Conservation (phyloP, 2,888 invertebrate species). For the Achlya flavicornis region DNA sequence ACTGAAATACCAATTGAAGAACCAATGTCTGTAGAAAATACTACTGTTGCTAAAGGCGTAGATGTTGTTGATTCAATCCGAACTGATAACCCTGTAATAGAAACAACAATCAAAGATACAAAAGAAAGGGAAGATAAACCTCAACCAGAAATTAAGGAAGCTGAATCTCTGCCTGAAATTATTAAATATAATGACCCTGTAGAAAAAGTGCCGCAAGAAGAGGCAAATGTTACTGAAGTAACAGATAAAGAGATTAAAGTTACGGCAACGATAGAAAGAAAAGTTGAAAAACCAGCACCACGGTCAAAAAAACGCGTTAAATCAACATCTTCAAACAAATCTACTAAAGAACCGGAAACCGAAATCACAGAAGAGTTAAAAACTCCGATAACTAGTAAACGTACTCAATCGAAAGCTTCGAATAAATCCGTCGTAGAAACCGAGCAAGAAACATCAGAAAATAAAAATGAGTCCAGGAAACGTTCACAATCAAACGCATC, state of each 20-base stretch:
- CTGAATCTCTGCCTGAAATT: no score
- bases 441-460: conserved; percentile 53
- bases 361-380: conserved; percentile 41
- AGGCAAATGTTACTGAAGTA: conserved; percentile 20
- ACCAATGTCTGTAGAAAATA: conserved; percentile 7
- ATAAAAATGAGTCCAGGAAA: conserved; percentile 15
- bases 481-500: neutral
- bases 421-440: conserved; percentile 45
- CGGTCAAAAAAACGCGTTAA: conserved; percentile 29
- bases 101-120: neutral
- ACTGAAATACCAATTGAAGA: conserved; percentile 21
- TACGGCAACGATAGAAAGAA: conserved; percentile 20
- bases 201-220: conserved; percentile 12
- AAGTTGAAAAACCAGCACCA: conserved; percentile 21
- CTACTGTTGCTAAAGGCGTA: neutral
- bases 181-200: neutral
- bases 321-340: conserved; percentile 37
- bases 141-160: neutral
- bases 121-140: neutral
- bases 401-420: conserved; percentile 59
- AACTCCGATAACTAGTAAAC: conserved; percentile 63
- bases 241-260: conserved; percentile 16
- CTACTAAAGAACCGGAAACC: conserved; percentile 21
- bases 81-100: neutral
- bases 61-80: neutral